Conservation (phyloP, 2,888 invertebrate genomes). For the Trachelus stipa region DNA sequence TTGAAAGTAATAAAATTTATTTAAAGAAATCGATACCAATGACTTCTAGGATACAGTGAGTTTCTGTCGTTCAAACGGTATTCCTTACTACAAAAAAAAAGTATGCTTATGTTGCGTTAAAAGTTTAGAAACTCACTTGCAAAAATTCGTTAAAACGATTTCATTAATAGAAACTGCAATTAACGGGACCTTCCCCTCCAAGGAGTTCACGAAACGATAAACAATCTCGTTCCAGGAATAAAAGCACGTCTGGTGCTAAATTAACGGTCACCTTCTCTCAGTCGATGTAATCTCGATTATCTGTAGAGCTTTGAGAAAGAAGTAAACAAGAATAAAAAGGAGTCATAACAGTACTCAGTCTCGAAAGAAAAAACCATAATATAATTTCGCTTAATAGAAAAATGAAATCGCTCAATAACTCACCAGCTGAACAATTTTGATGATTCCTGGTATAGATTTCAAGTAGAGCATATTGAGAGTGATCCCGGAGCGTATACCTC, state of each 20-base stretch:
- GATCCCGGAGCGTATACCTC: conserved; percentile 75
- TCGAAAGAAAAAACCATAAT: neutral
- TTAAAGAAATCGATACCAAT: too few relatives aligned
- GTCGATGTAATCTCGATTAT: neutral
- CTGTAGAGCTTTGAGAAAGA: neutral
- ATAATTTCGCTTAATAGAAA: neutral
- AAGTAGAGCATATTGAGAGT: conserved; percentile 84
- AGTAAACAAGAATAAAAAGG: conserved; percentile 15
- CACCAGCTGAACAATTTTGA: conserved; percentile 86
- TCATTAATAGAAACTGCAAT: conserved; percentile 28
- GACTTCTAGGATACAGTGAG: neutral
- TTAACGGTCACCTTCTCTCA: neutral
- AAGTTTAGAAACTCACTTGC: neutral
- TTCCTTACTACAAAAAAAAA: neutral
- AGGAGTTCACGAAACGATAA: neutral
- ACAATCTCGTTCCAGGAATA: neutral
- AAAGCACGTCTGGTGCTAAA: neutral
- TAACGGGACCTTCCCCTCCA: neutral
- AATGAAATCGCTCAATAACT: conserved; percentile 62
- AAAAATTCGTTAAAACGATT: conserved; percentile 21
- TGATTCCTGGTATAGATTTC: conserved; percentile 82
- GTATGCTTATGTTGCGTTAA: neutral
- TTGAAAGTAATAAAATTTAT: too few relatives aligned
- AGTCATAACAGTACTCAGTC: conserved; percentile 15
- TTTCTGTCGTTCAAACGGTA: neutral